These are phyloP conservation scores for Symphodus melops DNA, from an alignment of 2,113 vertebrate genomes.

Conservation along the genomic window DNA sequence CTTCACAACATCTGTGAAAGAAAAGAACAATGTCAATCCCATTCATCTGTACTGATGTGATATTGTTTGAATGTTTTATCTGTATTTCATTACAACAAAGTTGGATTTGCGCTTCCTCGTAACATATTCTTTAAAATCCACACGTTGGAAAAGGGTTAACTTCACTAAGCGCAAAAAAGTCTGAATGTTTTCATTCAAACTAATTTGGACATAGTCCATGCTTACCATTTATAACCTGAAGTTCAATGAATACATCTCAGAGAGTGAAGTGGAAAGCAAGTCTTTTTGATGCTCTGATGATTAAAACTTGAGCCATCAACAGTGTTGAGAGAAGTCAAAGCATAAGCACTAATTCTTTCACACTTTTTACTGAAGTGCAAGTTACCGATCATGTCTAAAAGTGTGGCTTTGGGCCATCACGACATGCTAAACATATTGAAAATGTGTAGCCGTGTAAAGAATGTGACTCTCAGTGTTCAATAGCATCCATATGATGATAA, in stretches of 20 bases:
- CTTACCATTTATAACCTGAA: neutral
- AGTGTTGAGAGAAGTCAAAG: neutral
- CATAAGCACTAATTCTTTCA: neutral
- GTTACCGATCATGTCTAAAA: conserved; percentile 6
- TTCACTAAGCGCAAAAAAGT: neutral
- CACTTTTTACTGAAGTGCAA: neutral
- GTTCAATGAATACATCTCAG: neutral
- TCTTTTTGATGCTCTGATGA: too few species aligned
- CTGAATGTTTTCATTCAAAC: neutral
- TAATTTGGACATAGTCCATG: neutral
- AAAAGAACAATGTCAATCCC: conserved; percentile 43
- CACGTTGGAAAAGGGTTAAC: neutral
- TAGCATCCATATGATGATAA: conserved; percentile 53
- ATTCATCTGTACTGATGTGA: neutral
- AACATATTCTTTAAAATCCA: neutral
- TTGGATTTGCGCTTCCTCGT: too few species aligned
- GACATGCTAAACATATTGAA: neutral
- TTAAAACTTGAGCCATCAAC: neutral
- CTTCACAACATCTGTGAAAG: conserved; percentile 20
- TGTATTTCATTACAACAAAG: neutral
- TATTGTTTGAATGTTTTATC: neutral
- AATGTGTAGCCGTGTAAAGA: neutral
- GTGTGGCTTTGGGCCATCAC: conserved; percentile 10
- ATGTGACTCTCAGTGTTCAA: conserved; percentile 14
- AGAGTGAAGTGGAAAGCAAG: too few species aligned